Evolutionary conservation across 1,140 invertebrate genomes (phyloP), one percentile per base, ranked within the genome.

Genomic region (Papilio aristodemus): DNA sequence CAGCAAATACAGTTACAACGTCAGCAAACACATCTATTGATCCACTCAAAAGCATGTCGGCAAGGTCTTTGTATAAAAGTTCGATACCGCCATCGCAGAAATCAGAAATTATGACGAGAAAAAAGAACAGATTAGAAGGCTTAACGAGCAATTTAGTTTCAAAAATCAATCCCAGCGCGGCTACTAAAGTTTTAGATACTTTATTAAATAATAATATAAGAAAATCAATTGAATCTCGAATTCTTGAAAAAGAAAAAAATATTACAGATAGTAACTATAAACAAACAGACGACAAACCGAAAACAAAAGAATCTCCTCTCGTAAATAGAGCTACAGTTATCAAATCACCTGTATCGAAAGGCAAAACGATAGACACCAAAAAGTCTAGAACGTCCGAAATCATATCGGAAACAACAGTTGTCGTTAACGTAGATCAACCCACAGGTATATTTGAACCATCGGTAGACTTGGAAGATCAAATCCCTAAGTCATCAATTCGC

Each of bases 401-500:
- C 60, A 64, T 78, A 5, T 72, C 84, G 17, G 89, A 90, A 70
- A 80, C 81, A 64, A 77, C 80, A 10, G 60, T 89, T 50, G 85
- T 92, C 9, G 84, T 92, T 0, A 91, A 92, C 78, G 81, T 88
- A 1, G 91, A 92, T 71, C 92, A 92, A 70, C 93, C 93, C 0
- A 94, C 94, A 0, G 94, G 94, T 13, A 93, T 94, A 72, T 94
- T 94, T 83, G 93, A 94, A 74, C 93, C 93, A 0, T 94, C 93
- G 7, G 84, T 94, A 36, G 93, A 94, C 79, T 84, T 94, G 62
- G 93, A 94, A 87, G 92, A 94, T 69, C 93, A 94, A 83, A 93
- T 94, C 71, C 93, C 93, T 3, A 92, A 93, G 62, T 90, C 92
- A 8, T 93, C 93, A 36, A 92, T 91, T 67, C 86, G 89, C 71